These are phyloP conservation scores for Platysteira castanea DNA, from an alignment of 2,113 vertebrate genomes.

Conservation along the genomic window DNA sequence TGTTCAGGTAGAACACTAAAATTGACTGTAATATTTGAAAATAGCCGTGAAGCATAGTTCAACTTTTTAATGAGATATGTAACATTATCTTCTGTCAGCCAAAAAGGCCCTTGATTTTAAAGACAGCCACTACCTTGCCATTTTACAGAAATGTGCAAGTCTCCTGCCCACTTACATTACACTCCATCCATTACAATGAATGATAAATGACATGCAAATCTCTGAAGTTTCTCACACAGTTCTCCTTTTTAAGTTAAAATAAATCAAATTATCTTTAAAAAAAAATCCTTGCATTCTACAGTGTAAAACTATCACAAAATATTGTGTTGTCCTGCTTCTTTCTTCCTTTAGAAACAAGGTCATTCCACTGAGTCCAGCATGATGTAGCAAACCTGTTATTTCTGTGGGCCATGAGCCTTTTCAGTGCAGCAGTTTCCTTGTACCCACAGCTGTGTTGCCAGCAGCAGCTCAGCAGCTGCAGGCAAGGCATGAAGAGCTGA, in stretches of 20 bases:
- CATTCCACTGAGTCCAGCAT: neutral
- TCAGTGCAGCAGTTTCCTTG: neutral
- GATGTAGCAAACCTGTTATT: neutral
- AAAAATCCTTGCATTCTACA: neutral
- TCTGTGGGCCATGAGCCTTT: neutral
- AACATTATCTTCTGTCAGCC: neutral
- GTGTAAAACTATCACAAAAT: neutral
- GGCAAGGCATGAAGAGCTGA: neutral
- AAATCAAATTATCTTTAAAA: neutral
- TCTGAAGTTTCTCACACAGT: neutral
- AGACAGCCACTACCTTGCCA: neutral
- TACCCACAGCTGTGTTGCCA: accelerated
- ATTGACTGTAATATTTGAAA: neutral
- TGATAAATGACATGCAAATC: neutral
- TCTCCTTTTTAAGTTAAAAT: neutral
- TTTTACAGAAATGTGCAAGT: neutral
- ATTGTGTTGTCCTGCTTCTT: neutral
- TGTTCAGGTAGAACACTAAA: neutral
- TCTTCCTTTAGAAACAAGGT: neutral
- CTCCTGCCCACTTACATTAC: neutral
- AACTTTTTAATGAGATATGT: neutral
- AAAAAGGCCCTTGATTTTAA: neutral
- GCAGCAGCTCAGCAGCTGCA: accelerated
- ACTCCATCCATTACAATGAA: neutral
- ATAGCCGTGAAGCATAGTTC: neutral